phyloP scores from a whole-genome alignment of 1,140 invertebrate species.

The Zaprionus ornatus region DNA sequence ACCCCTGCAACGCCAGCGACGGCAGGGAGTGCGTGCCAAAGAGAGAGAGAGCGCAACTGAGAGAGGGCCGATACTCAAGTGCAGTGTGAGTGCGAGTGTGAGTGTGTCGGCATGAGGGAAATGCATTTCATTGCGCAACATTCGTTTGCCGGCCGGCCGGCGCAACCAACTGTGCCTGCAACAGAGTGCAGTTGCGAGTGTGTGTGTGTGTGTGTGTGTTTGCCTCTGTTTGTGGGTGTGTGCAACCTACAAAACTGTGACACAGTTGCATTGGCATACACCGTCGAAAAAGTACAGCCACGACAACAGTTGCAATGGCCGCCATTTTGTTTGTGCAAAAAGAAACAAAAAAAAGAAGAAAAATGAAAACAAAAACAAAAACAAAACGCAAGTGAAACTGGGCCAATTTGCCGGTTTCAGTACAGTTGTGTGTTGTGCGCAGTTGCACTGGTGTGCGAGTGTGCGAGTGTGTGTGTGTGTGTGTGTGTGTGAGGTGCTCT shows the following conservation, averaged over 20 bases:
- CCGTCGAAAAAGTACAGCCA: slow-evolving; percentile 76
- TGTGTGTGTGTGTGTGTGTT: slow-evolving; percentile 12
- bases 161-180: slow-evolving; percentile 59
- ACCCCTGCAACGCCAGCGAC: slow-evolving; percentile 34
- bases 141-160: slow-evolving; percentile 77
- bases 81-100: slow-evolving; percentile 25
- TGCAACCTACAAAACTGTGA: slow-evolving; percentile 65
- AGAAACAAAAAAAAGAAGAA: not conserved
- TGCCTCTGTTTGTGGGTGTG: slow-evolving; percentile 42
- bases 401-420: slow-evolving; percentile 71
- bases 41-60: slow-evolving; percentile 15
- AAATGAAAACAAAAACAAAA: not conserved
- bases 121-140: slow-evolving; percentile 80
- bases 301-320: slow-evolving; percentile 78
- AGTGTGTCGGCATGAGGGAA: slow-evolving; percentile 41
- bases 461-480: not conserved
- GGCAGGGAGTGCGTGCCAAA: not conserved
- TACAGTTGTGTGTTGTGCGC: slow-evolving; percentile 43
- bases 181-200: slow-evolving; percentile 56
- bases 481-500: slow-evolving; percentile 10
- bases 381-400: slow-evolving; percentile 55
- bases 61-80: slow-evolving; percentile 13
- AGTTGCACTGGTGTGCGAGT: not conserved
- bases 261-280: slow-evolving; percentile 49
- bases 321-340: slow-evolving; percentile 72